Evolutionary conservation across 1,140 invertebrate genomes (phyloP), one percentile per base, ranked within the genome.

Genomic region (Idris sp.): DNA sequence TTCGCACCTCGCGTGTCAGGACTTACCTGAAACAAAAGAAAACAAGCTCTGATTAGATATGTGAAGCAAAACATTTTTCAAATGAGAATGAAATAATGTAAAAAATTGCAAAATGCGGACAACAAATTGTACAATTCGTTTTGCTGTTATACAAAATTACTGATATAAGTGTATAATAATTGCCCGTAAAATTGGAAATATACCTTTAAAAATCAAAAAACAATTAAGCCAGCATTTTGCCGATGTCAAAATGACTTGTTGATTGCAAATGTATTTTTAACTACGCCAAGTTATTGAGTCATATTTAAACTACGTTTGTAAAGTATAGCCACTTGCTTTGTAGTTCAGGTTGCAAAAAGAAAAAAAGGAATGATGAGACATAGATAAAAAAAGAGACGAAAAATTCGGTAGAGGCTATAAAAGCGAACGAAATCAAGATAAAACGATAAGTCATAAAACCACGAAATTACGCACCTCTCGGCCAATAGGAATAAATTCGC

Each of bases 21-120:
- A 30, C 75, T 79, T 65, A 79, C 76, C 76, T 78, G 78, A 19
- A 79, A 78, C 78, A 76, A 62, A 77, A 71, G 44, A 64, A 77
- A 72, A 72, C 0, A 38, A 38, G 2, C 19, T 11, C 11, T 48
- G 35, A 68, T 68, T 68, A 68, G 49, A n/a, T n/a, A n/a, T n/a
- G n/a, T n/a, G n/a, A 62, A 38, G 18, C 8, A 26, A 44, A 1
- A 18, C 18, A 48, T 0, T 30, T 9, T 4, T 33, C 4, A 19
- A 49, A 4, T 15, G 13, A 25, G 6, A 25, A 33, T 35, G 44
- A 38, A 59, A 73, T 43, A 22, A 22, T 22, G 19, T 2, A 22
- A 22, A 22, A 4, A 22, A 2, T 22, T 22, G 19, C 6, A 2
- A 22, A 22, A 6, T 22, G 19, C 19, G 2, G 6, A 2, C 19